Percentiles rank a stretch among this genome's conserved stretches.
These are phyloP conservation scores for Heliconius nattereri DNA, from an alignment of 1,140 invertebrate genomes.

Conservation along the genomic window DNA sequence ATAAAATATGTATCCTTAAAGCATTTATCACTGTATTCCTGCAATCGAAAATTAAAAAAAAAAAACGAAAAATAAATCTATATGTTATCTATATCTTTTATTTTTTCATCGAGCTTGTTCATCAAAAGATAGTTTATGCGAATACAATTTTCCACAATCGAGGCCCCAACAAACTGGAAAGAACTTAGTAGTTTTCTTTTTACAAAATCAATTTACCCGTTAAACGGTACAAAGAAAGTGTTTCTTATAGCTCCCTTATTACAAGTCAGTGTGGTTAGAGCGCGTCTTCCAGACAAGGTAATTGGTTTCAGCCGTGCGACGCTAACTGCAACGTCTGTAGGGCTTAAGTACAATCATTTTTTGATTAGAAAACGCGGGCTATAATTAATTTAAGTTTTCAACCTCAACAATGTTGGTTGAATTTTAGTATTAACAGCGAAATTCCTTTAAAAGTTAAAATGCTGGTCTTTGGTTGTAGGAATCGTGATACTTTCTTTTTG, in stretches of 20 bases:
- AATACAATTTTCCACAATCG: too few relatives aligned
- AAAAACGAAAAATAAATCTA: too few relatives aligned
- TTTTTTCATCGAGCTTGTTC: too few relatives aligned
- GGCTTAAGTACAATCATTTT: slow-evolving; percentile 39
- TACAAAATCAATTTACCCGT: slow-evolving; percentile 15
- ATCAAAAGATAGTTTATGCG: too few relatives aligned
- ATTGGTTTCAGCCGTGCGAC: slow-evolving; percentile 42
- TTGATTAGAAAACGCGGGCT: slow-evolving; percentile 22
- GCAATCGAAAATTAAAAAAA: too few relatives aligned
- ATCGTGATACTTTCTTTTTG: background rate
- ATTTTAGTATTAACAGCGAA: slow-evolving; percentile 2
- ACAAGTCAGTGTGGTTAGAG: slow-evolving; percentile 48
- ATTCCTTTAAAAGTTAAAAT: background rate
- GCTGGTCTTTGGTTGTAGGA: background rate
- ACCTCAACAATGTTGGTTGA: background rate
- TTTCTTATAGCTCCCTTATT: slow-evolving; percentile 46
- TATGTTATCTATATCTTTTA: too few relatives aligned
- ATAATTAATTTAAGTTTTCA: slow-evolving; percentile 12
- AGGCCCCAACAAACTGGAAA: background rate
- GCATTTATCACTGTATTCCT: too few relatives aligned
- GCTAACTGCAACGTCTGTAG: slow-evolving; percentile 40
- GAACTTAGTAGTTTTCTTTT: background rate
- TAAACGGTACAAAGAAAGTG: slow-evolving; percentile 24
- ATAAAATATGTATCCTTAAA: too few relatives aligned
- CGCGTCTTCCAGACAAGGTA: slow-evolving; percentile 47